These are phyloP conservation scores for Frankliniella fusca DNA, from an alignment of 2,888 invertebrate species.

Conservation along the genomic window DNA sequence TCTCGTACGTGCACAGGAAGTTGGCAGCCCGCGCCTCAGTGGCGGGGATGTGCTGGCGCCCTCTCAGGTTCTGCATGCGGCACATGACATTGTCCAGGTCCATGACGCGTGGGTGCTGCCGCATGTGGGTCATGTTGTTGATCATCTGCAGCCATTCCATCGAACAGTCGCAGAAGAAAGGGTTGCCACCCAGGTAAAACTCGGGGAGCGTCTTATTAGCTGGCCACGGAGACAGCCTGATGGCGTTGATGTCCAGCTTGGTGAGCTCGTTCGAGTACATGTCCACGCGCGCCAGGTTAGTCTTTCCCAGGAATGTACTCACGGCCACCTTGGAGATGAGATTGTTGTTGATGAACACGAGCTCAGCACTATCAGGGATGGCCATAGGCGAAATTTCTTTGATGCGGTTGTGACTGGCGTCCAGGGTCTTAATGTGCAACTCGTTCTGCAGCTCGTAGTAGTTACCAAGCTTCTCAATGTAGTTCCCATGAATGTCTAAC, in stretches of 20 bases:
- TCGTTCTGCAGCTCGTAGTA: conserved; percentile 81
- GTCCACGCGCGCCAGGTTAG: conserved; percentile 78
- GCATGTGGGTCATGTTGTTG: conserved; percentile 71
- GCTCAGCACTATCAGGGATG: conserved; percentile 82
- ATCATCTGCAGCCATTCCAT: conserved; percentile 93
- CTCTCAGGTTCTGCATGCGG: conserved; percentile 77
- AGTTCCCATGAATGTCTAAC: conserved; percentile 87
- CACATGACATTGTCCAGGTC: conserved; percentile 86
- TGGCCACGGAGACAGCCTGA: conserved; percentile 71
- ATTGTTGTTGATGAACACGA: conserved; percentile 85
- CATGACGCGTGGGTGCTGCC: conserved; percentile 83
- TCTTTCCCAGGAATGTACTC: conserved; percentile 82
- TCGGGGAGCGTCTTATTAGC: conserved; percentile 73
- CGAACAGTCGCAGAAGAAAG: conserved; percentile 89
- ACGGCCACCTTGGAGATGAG: conserved; percentile 74
- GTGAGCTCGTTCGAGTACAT: conserved; percentile 84
- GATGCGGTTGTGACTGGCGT: conserved; percentile 85
- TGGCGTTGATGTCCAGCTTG: conserved; percentile 73
- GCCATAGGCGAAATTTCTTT: conserved; percentile 76
- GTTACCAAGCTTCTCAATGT: conserved; percentile 80
- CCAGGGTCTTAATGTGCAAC: conserved; percentile 69
- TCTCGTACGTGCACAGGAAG: conserved; percentile 87
- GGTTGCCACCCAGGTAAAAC: conserved; percentile 88
- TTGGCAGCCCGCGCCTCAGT: conserved; percentile 73
- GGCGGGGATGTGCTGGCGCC: conserved; percentile 72